Percentiles rank a stretch among this genome's conserved stretches.
Evolutionary conservation across 2,113 vertebrate genomes (phyloP).

Genomic region (Crotalus helleri): DNA sequence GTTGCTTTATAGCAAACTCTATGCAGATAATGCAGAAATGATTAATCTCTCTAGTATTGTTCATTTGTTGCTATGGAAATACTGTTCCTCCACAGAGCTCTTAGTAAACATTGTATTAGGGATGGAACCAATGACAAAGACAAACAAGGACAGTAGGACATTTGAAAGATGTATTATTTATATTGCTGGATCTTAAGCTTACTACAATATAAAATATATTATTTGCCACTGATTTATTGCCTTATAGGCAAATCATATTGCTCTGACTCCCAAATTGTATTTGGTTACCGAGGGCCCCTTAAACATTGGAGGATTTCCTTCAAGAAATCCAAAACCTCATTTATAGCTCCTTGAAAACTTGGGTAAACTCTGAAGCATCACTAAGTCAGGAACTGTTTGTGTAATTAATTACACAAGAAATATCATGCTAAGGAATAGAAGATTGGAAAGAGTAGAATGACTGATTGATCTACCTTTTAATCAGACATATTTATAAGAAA

Average conservation of each 20-base stretch:
- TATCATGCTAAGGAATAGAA: not conserved
- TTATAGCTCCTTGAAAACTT: not conserved
- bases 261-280: not conserved
- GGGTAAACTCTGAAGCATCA: not conserved
- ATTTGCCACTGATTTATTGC: not conserved
- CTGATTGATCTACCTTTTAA: not conserved
- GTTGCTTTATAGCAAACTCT: slow-evolving; percentile 63
- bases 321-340: not conserved
- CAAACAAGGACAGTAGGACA: slow-evolving; percentile 51
- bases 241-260: not conserved
- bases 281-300: not conserved
- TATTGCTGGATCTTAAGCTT: slow-evolving; percentile 26
- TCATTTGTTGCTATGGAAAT: slow-evolving; percentile 78
- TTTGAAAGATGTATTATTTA: slow-evolving; percentile 45
- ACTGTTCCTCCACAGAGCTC: slow-evolving; percentile 51
- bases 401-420: not conserved
- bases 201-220: slow-evolving; percentile 7
- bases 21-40: slow-evolving; percentile 62
- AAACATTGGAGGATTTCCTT: not conserved
- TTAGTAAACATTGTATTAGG: slow-evolving; percentile 66
- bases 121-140: slow-evolving; percentile 58
- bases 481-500: not conserved
- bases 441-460: not conserved
- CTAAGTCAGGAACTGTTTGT: not conserved
- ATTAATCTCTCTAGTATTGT: slow-evolving; percentile 69